Conservation (phyloP, 2,888 invertebrate species). For the Macrosiphum euphorbiae region DNA sequence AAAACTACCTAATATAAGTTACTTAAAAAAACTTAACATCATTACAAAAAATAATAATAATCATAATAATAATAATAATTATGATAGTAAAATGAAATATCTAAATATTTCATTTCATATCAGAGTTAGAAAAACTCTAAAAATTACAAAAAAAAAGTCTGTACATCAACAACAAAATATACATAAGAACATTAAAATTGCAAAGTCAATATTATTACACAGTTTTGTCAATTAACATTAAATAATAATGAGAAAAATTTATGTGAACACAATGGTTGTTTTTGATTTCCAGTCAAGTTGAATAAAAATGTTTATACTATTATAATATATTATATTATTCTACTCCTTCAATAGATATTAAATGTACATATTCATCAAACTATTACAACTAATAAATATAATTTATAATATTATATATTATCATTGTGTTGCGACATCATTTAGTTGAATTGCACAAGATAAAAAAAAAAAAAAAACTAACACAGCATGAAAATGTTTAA, state of each 20-base stretch:
- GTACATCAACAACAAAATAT: slow-evolving; percentile 62
- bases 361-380: not conserved
- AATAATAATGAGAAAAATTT: slow-evolving; percentile 60
- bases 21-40: slow-evolving; percentile 64
- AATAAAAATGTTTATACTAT: slow-evolving; percentile 48
- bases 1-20: slow-evolving; percentile 63
- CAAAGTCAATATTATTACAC: slow-evolving; percentile 49
- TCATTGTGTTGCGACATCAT: slow-evolving; percentile 6
- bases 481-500: not conserved
- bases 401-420: not conserved
- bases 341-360: slow-evolving; percentile 16
- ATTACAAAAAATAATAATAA: slow-evolving; percentile 52
- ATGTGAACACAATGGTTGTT: slow-evolving; percentile 63
- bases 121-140: slow-evolving; percentile 41
- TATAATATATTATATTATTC: slow-evolving; percentile 13
- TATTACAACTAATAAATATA: slow-evolving; percentile 31
- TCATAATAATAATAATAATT: slow-evolving; percentile 47
- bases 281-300: slow-evolving; percentile 57
- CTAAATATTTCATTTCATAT: slow-evolving; percentile 42
- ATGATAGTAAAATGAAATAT: slow-evolving; percentile 53
- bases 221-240: slow-evolving; percentile 54
- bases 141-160: slow-evolving; percentile 51
- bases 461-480: slow-evolving; percentile 14
- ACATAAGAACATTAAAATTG: slow-evolving; percentile 54
- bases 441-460: slow-evolving; percentile 33